Evolutionary conservation across 2,797 vertebrate species (phyloP).

Genomic region (Macrochelys suwanniensis): DNA sequence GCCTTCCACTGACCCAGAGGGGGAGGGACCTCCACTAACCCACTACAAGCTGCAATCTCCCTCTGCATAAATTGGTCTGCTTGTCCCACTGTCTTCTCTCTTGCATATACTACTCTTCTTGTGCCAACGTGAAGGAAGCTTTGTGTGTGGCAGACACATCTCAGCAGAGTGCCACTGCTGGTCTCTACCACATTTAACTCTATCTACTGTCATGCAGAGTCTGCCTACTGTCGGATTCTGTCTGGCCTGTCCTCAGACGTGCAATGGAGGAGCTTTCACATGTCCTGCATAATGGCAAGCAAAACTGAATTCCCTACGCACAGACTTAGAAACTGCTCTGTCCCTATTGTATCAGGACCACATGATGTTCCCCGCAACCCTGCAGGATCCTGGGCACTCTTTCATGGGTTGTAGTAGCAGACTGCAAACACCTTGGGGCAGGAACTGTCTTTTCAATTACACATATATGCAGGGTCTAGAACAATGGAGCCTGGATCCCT

Average conservation of each 20-base stretch:
- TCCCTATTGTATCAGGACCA: neutral
- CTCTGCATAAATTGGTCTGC: neutral
- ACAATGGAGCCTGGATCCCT: neutral
- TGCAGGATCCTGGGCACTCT: neutral
- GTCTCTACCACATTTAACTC: neutral
- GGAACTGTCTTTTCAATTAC: neutral
- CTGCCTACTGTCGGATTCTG: neutral
- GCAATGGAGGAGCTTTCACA: neutral
- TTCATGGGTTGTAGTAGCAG: neutral
- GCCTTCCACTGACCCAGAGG: no score
- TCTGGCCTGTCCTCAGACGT: neutral
- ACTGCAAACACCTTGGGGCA: neutral
- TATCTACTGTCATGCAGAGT: neutral
- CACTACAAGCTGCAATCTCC: neutral
- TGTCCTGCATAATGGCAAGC: neutral
- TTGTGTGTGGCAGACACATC: rapidly evolving
- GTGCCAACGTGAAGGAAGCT: neutral
- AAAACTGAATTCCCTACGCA: neutral
- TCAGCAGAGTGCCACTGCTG: neutral
- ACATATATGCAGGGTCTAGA: no score
- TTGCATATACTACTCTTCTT: neutral
- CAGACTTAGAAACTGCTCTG: neutral
- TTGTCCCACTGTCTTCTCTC: neutral
- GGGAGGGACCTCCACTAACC: no score
- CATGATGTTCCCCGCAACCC: neutral